Evolutionary conservation across 2,797 vertebrate genomes (phyloP).

Genomic region (Peromyscus melanophrys): DNA sequence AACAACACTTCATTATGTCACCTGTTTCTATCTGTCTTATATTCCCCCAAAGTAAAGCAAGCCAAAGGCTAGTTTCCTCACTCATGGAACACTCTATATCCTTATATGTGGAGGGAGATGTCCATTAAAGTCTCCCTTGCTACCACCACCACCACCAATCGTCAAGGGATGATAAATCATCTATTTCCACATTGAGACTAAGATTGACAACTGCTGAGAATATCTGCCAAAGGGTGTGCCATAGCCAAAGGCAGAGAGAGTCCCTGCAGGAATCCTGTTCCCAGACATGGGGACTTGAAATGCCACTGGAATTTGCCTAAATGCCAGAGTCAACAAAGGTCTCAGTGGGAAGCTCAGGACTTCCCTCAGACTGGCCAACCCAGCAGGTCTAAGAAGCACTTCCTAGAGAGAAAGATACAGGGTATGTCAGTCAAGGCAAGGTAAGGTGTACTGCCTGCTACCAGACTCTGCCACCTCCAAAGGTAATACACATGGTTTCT

Average conservation of each 20-base stretch:
- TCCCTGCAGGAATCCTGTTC: conserved; percentile 59
- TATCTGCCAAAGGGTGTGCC: conserved; percentile 68
- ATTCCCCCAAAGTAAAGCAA: not conserved
- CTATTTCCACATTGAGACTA: conserved; percentile 65
- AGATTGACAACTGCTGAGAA: conserved; percentile 36
- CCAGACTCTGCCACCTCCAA: not conserved
- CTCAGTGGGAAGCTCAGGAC: not conserved
- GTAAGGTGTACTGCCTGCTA: not conserved
- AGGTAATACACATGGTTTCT: not conserved
- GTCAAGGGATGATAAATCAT: conserved; percentile 47
- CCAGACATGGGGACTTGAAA: conserved; percentile 64
- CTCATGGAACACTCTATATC: not conserved
- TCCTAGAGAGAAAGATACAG: not conserved
- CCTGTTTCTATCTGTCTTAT: not conserved
- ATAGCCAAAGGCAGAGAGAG: conserved; percentile 58
- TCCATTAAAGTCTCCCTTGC: not conserved
- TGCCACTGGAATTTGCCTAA: conserved; percentile 75
- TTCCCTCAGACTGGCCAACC: not conserved
- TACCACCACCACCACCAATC: not conserved
- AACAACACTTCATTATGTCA: not conserved
- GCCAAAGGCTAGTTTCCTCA: not conserved
- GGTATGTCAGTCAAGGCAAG: not conserved
- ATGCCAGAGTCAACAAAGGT: conserved; percentile 77
- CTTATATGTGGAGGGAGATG: not conserved
- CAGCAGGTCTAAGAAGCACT: not conserved